Evolutionary conservation across 2,888 invertebrate genomes (phyloP), one percentile per base, ranked within the genome.

Genomic region (Pollenia labialis): DNA sequence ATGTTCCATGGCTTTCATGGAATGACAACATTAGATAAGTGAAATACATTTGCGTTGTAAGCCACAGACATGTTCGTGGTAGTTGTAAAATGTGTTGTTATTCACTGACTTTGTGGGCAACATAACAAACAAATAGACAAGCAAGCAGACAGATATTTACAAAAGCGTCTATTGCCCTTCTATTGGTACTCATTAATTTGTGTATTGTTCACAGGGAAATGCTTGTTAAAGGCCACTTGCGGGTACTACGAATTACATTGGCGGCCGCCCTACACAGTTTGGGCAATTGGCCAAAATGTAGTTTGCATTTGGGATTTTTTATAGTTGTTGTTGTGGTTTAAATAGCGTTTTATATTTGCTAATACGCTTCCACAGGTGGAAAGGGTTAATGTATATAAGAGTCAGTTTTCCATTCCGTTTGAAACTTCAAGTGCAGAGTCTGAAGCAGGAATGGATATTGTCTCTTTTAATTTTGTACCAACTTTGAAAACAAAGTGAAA

Each of bases 281-380:
- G 12, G 66, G 66, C 76, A 66, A 56, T 46, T 32, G 56, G 66
- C 76, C 76, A 66, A 77, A 18, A 16, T 8, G n/a, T 8, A n/a
- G 50, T 52, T 14, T 52, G 50, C 8, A 52, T 52, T n/a, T 52
- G 4, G n/a, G n/a, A 52, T n/a, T 32, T 32, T 32, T 4, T 32
- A 6, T 32, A 32, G 32, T 32, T 32, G 32, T 32, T 32, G 32
- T 32, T 32, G 32, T 6, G 32, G 6, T 32, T 32, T 4, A 6
- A 32, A 32, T 32, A 32, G 32, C 6, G 32, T 32, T 32, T 32
- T 4, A 32, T 32, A 32, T 32, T 6, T 32, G 32, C 32, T 32
- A 32, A 6, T 32, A 6, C 32, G 6, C 32, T 32, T 32, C 23
- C 23, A 23, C 23, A 23, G 23, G 23, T 23, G 23, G 2, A 23